These are phyloP conservation scores for Lanius collurio DNA, from an alignment of 2,113 vertebrate genomes.

Conservation along the genomic window DNA sequence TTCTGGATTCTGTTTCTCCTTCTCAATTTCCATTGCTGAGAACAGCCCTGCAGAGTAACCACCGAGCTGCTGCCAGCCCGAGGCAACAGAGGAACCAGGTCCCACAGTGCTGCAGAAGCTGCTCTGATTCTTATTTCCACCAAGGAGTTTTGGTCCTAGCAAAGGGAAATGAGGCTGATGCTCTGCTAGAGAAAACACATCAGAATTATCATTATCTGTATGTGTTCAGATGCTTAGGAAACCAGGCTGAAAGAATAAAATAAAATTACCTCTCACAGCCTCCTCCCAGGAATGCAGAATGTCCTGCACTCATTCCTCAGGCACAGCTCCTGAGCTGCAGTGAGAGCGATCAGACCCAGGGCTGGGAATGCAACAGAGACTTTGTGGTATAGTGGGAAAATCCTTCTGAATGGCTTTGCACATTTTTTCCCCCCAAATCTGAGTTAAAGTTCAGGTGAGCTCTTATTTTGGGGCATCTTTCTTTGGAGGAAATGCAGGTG, in stretches of 20 bases:
- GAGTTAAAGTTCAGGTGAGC: not conserved
- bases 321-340: not conserved
- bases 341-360: fast-evolving
- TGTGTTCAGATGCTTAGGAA: not conserved
- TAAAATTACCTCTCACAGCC: not conserved
- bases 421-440: not conserved
- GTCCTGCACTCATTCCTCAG: not conserved
- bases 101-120: not conserved
- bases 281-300: not conserved
- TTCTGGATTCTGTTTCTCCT: not conserved
- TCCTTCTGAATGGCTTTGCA: not conserved
- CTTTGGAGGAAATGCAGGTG: not conserved
- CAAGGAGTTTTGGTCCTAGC: not conserved
- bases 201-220: not conserved
- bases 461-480: not conserved
- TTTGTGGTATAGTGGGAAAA: not conserved
- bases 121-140: not conserved
- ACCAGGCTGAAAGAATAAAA: not conserved
- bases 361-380: not conserved
- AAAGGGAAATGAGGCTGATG: not conserved
- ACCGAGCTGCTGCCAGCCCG: not conserved
- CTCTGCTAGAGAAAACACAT: not conserved
- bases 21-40: not conserved
- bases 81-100: not conserved
- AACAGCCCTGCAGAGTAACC: not conserved